Conservation (phyloP, 2,113 vertebrate genomes). For the Nothoprocta perdicaria region DNA sequence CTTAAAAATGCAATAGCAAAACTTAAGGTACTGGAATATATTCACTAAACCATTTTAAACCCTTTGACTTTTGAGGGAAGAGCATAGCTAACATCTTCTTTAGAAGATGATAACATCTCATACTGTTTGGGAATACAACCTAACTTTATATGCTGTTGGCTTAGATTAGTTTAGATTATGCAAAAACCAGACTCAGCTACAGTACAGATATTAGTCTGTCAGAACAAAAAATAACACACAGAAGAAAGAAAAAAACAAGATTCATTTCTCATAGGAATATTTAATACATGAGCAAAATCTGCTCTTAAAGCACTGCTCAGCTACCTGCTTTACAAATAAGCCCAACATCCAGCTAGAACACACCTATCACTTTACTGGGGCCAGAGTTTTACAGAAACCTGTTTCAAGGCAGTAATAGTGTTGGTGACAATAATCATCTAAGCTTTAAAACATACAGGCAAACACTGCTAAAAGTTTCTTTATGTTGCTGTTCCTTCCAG, state of each 20-base stretch:
- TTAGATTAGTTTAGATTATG: neutral
- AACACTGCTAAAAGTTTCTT: constrained; percentile 46
- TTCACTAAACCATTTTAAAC: neutral
- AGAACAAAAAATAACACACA: constrained; percentile 43
- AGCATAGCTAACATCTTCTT: neutral
- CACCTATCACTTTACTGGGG: constrained; percentile 1
- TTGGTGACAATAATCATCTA: constrained; percentile 29
- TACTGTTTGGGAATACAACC: neutral
- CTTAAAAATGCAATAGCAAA: neutral
- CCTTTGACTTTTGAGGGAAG: neutral
- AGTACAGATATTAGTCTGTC: constrained; percentile 40
- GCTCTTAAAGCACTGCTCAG: constrained; percentile 55
- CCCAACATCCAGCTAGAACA: constrained; percentile 25
- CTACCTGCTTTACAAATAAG: constrained; percentile 40
- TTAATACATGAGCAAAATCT: neutral
- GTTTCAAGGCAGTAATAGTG: constrained; percentile 36
- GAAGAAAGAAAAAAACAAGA: constrained; percentile 31
- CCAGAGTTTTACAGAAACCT: constrained; percentile 36
- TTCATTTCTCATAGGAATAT: constrained; percentile 51
- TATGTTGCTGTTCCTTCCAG: constrained; percentile 6
- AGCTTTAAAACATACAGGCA: constrained; percentile 36
- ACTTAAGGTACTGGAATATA: neutral
- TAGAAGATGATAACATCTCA: neutral
- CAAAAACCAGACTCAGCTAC: neutral
- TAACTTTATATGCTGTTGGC: neutral